Conservation (phyloP, 2,797 vertebrate genomes). For the Anolis apletophallus region DNA sequence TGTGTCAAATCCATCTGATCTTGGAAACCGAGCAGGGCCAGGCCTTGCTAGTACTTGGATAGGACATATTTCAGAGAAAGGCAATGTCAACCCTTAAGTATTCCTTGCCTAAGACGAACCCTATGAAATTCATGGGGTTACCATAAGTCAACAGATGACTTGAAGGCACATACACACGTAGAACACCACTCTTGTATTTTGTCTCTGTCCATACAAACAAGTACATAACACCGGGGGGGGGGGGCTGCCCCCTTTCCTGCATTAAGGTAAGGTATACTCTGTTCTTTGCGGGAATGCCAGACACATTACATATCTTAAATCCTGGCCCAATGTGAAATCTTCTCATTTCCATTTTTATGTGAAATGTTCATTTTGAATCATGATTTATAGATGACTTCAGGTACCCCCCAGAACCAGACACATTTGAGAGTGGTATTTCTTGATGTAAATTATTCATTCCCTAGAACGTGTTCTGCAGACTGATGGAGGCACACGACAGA, state of each 20-base stretch:
- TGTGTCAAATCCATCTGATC: no score
- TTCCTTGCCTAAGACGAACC: no score
- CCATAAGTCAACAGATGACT: not conserved
- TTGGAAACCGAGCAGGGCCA: no score
- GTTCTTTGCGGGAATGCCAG: not conserved
- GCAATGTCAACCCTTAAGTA: no score
- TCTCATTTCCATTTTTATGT: not conserved
- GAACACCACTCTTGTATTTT: not conserved
- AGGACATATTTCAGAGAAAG: no score
- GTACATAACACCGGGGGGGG: no score
- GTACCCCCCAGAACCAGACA: not conserved
- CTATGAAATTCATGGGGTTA: no score
- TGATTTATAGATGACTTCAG: not conserved
- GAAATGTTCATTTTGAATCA: not conserved
- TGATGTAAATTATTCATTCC: not conserved
- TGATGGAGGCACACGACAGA: no score
- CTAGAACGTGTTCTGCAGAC: not conserved
- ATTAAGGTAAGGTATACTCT: not conserved
- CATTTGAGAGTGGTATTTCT: not conserved
- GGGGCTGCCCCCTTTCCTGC: not conserved
- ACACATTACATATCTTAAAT: not conserved
- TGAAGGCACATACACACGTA: not conserved
- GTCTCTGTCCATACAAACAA: no score
- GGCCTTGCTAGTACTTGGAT: no score
- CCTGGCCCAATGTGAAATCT: not conserved